Evolutionary conservation across 2,113 vertebrate species (phyloP), one percentile per base, ranked within the genome.

Genomic region (Eretmochelys imbricata): DNA sequence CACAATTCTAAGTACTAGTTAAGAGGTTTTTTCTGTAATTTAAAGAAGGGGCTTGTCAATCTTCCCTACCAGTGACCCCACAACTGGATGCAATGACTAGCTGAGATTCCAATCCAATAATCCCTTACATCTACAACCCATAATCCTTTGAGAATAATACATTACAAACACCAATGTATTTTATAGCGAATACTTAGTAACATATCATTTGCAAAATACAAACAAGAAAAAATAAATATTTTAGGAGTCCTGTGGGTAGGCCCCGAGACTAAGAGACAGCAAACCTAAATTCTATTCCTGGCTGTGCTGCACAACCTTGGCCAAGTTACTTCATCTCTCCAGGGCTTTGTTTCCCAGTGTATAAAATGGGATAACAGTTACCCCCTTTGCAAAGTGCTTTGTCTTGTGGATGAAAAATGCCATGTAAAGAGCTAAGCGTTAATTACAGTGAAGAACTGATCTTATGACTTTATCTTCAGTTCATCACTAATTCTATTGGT

Each of bases 61-160:
- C 22, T 1, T 31, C 42, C 46, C 8, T 82, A 46, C 80, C 48
- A 48, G n/a, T 83, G 2, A 1, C 55, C 76, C 48, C 84, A 88
- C 80, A 72, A 69, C 31, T 49, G 38, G 31, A 48, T 1, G 4
- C 4, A 29, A 79, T 35, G 38, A 35, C 75, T 24, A 80, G 54
- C 72, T 72, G 38, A 87, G 42, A 5, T 31, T 16, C 8, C 0
- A 1, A 0, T 51, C 31, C 85, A 0, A 0, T 79, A 25, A 11
- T 82, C 83, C 38, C 82, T 96, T 85, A 14, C 76, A 89, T 69
- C 25, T 88, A 5, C 22, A 90, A 85, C 62, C 84, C 82, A 20
- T 81, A 2, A 29, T 29, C 5, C 65, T 82, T 92, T 27, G 48
- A 83, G 13, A 1, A 0, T 3, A 48, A 35, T 38, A 1, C 2